Percentiles rank a stretch among this genome's conserved stretches.
Conservation (phyloP, 2,113 vertebrate genomes). For the Suricata suricatta region DNA sequence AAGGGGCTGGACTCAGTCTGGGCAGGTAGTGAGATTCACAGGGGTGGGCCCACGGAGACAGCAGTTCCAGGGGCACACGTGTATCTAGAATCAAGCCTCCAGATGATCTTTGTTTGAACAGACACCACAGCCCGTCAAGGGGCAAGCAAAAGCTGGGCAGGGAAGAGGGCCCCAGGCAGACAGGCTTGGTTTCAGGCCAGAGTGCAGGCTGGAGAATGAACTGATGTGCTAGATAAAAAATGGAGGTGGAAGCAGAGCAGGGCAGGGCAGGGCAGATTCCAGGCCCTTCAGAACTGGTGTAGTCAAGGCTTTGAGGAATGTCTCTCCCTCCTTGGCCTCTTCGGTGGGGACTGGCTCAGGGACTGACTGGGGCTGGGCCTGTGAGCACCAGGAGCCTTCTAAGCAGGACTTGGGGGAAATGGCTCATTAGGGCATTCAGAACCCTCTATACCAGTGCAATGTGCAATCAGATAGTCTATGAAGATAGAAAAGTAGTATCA, state of each 20-base stretch:
- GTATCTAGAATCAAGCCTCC: not conserved
- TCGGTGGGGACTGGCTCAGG: not conserved
- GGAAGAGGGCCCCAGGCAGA: not conserved
- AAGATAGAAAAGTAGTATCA: not conserved
- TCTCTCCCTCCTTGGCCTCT: not conserved
- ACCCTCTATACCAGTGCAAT: not conserved
- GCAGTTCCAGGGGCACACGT: not conserved
- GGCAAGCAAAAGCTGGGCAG: not conserved
- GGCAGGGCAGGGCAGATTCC: not conserved
- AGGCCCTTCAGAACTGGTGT: not conserved
- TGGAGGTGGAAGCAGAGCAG: not conserved
- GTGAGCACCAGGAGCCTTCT: not conserved
- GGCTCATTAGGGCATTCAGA: not conserved
- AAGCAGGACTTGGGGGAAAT: not conserved
- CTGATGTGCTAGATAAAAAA: not conserved
- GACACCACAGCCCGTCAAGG: not conserved
- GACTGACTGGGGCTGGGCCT: not conserved
- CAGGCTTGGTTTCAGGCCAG: not conserved
- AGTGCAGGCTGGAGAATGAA: not conserved
- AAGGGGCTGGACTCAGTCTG: not conserved
- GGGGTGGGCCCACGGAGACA: accelerated
- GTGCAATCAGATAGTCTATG: not conserved
- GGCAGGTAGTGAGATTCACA: not conserved
- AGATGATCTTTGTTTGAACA: not conserved
- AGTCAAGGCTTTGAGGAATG: not conserved